Conservation (phyloP, 1,140 invertebrate genomes). For the Tachypleus tridentatus region DNA sequence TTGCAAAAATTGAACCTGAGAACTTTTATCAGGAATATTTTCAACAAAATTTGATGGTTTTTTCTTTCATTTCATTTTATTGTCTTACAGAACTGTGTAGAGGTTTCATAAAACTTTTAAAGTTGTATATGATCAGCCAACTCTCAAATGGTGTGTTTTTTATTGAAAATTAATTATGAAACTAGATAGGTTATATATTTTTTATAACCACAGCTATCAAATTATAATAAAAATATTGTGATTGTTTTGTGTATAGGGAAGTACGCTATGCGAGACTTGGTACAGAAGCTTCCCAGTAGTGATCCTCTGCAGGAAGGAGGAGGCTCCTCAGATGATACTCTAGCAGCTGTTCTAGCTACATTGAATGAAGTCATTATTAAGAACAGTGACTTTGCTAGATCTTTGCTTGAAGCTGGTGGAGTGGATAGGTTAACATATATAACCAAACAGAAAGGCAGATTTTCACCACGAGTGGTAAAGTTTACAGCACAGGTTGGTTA, state of each 20-base stretch:
- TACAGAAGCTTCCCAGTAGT: slow-evolving; percentile 74
- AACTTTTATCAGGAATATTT: too few species aligned
- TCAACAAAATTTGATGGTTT: too few species aligned
- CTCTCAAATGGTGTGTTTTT: too few species aligned
- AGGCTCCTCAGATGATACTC: slow-evolving; percentile 84
- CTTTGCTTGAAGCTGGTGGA: slow-evolving; percentile 75
- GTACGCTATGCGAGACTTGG: slow-evolving; percentile 92
- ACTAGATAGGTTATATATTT: too few species aligned
- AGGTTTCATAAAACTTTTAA: too few species aligned
- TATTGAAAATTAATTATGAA: too few species aligned
- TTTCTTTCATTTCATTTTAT: too few species aligned
- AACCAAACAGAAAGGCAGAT: slow-evolving; percentile 71
- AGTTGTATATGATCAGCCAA: too few species aligned
- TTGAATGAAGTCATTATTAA: slow-evolving; percentile 97
- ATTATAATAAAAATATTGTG: too few species aligned
- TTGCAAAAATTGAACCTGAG: too few species aligned
- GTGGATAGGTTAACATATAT: slow-evolving; percentile 85
- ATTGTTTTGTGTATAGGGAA: slow-evolving; percentile 44
- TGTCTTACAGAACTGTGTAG: too few species aligned
- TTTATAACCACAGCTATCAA: too few species aligned
- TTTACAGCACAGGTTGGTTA: slow-evolving; percentile 57
- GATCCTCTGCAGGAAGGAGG: slow-evolving; percentile 66
- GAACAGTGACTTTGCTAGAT: slow-evolving; percentile 86
- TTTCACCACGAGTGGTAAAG: slow-evolving; percentile 81
- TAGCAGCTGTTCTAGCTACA: slow-evolving; percentile 88